Conservation (phyloP, 2,113 vertebrate genomes). For the Crotalus horridus region DNA sequence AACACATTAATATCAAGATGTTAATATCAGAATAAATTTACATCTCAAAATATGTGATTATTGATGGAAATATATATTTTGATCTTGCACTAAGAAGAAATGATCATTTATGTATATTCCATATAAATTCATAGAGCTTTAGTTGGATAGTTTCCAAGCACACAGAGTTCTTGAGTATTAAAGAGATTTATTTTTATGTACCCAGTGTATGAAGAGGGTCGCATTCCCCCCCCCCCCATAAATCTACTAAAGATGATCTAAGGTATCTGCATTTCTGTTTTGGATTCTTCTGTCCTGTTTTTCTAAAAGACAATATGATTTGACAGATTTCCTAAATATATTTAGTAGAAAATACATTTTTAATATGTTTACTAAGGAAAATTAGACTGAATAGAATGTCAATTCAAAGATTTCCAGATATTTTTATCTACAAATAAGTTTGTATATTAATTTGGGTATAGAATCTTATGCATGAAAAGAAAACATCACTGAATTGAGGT, state of each 20-base stretch:
- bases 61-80: slow-evolving; percentile 21
- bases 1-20: background rate
- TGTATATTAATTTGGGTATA: background rate
- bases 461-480: background rate
- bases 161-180: background rate
- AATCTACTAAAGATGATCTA: background rate
- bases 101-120: slow-evolving; percentile 27
- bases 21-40: slow-evolving; percentile 9
- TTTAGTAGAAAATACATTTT: background rate
- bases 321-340: background rate
- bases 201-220: background rate
- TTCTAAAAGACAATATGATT: background rate
- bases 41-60: background rate
- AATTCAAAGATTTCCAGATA: background rate
- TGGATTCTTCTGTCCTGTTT: background rate
- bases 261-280: background rate
- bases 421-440: background rate
- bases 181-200: background rate
- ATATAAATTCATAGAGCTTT: background rate
- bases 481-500: background rate
- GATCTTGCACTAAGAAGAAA: slow-evolving; percentile 31
- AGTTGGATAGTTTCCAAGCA: background rate
- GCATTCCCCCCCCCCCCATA: background rate
- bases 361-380: background rate
- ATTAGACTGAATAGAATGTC: background rate